phyloP scores from a whole-genome alignment of 2,888 invertebrate species.

The Lamellibrachia satsuma region DNA sequence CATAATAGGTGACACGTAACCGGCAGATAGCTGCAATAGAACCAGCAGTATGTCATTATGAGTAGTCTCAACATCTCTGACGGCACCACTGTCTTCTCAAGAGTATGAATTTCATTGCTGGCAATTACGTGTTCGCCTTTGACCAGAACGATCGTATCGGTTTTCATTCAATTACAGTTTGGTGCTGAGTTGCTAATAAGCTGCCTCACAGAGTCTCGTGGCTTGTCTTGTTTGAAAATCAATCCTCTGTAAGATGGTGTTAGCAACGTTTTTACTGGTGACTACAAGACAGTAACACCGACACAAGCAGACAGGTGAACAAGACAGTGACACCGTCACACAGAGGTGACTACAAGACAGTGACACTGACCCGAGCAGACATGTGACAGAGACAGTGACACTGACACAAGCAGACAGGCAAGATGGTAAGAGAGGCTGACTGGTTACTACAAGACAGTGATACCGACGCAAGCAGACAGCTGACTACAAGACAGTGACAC shows the following conservation, averaged over 20 bases:
- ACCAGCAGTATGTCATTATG: not conserved
- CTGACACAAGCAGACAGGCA: no score
- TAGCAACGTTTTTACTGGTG: not conserved
- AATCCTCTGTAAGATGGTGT: not conserved
- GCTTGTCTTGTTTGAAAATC: not conserved
- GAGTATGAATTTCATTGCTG: not conserved
- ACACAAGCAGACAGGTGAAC: not conserved
- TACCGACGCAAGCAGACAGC: no score
- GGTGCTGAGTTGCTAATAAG: slow-evolving; percentile 7
- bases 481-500: no score
- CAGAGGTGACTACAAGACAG: no score
- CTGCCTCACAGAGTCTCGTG: not conserved
- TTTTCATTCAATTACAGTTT: slow-evolving; percentile 11
- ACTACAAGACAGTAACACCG: not conserved
- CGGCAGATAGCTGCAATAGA: not conserved
- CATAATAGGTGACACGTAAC: not conserved
- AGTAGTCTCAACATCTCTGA: not conserved
- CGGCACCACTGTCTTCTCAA: not conserved
- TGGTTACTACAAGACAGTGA: no score
- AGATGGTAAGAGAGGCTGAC: no score
- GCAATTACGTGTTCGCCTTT: slow-evolving; percentile 3
- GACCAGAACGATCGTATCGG: not conserved
- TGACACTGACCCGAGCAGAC: no score
- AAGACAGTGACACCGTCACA: no score
- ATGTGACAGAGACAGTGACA: no score